Base-by-base conservation (phyloP, 2,113 vertebrate species). In the Bos indicus region DNA sequence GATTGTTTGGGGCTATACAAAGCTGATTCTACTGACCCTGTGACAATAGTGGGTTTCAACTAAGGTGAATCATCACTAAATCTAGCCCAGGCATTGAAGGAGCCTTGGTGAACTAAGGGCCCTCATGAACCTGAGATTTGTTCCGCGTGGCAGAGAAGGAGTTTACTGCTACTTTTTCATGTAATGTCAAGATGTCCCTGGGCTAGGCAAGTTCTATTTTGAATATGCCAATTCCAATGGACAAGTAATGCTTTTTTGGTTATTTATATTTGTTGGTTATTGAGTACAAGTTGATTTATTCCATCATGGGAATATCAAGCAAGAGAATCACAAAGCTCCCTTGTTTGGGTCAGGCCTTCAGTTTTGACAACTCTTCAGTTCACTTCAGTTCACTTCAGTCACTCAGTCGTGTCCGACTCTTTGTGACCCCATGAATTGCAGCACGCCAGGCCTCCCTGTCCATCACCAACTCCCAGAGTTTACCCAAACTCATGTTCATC, bases 341-440 rank as follows among this genome's bases (percentile, higher is more conserved):
- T 67, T 15, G 6, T 71, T 71, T 71, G n/a, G 67, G n/a, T 40
- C n/a, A 71, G 67, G n/a, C 5, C 21, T 23, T 40, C 67, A 71
- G n/a, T 71, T 71, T 40, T 23, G n/a, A 71, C 19, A 71, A 71
- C n/a, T 40, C 10, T 40, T 71, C 30, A 62, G 28, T 30, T 62
- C 60, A 30, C 13, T 62, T 62, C 28, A 30, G 28, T 62, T 62
- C 13, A 62, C 28, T 62, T 62, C 14, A 62, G 60, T 62, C 1
- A 0, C 26, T 60, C 59, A 60, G 59, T 62, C 1, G 0, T 33
- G 60, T 62, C 28, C 0, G 2, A 62, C 14, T 62, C 28, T 62
- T 62, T 62, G 28, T 62, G 28, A 33, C 28, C 28, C 2, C 60
- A 62, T 33, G 28, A 62, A 62, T 7, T 16, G 14, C 60, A 62